Percentiles rank a stretch among this genome's conserved stretches.
These are phyloP conservation scores for Mechanitis messenoides DNA, from an alignment of 2,888 invertebrate genomes.

Conservation along the genomic window DNA sequence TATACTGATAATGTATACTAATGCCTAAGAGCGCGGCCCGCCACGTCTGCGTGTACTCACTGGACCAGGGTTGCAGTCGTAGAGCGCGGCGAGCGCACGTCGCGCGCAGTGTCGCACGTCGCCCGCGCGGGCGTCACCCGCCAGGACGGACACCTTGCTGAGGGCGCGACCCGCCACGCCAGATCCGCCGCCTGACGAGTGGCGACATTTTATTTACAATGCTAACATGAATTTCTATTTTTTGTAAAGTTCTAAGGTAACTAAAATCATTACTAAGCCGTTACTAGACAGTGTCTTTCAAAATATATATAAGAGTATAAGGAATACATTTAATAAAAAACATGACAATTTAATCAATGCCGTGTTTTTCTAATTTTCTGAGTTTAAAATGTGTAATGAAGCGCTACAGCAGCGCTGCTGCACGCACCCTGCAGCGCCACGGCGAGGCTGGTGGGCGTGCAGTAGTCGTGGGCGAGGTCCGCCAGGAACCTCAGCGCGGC, in stretches of 20 bases:
- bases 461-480: conserved; percentile 79
- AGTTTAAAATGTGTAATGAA: no score
- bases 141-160: conserved; percentile 82
- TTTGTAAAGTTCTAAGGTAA: no score
- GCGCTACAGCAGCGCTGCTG: not conserved
- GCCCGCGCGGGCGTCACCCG: conserved; percentile 80
- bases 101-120: conserved; percentile 82
- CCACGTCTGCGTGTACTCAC: conserved; percentile 43
- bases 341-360: no score
- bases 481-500: conserved; percentile 86
- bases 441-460: conserved; percentile 68
- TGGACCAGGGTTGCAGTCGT: conserved; percentile 90
- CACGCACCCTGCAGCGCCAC: conserved; percentile 61
- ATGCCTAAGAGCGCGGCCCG: not conserved
- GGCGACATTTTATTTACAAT: not conserved
- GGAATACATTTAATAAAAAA: no score
- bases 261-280: no score
- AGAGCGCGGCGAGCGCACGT: conserved; percentile 87
- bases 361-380: no score
- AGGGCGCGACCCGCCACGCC: conserved; percentile 80
- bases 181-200: conserved; percentile 69
- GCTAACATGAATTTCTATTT: no score
- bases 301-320: no score
- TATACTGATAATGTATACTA: no score
- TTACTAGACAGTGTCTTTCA: no score